Base-by-base conservation (phyloP, 2,113 vertebrate species). In the Danio rerio region DNA sequence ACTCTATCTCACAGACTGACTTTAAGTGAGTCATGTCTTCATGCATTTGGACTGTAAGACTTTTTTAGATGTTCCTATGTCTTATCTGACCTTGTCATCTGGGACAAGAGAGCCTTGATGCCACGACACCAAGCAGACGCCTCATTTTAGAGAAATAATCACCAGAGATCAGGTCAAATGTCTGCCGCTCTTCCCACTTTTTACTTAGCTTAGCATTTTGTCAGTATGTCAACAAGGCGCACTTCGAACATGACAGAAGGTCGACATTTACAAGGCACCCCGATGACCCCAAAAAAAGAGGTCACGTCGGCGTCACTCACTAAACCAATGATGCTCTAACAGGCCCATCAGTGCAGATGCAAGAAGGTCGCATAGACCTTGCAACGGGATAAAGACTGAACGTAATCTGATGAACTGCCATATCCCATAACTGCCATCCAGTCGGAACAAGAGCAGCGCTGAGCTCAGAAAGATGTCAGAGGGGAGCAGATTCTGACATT, bases 161-260 rank as follows among this genome's bases (percentile, higher is more conserved):
- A 85, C 74, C 53, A 89, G 84, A 80, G 89, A 88, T 75, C 82
- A 89, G 92, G 91, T 89, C 89, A 91, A 83, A 87, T 50, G 87
- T 91, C 86, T 80, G 50, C 63, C 72, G 81, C 71, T 43, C 20
- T 58, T 49, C 49, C 7, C 9, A 9, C 31, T 53, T 78, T 52
- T 81, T 62, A 40, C 78, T 73, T 81, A 75, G 53, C 76, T 79
- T 70, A 87, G 88, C 84, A 81, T 82, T 89, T 88, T 91, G 90
- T 91, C 90, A 90, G 85, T 73, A 74, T 61, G 87, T 87, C 91
- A 89, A 83, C 82, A 83, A 84, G 84, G 80, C 82, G 79, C 73
- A 80, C 76, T 86, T 89, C 88, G 10, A 87, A 89, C 87, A 88
- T 89, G 92, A 90, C 91, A 91, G 87, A 86, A 87, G 87, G 59